These are phyloP conservation scores for Conchocele bisecta DNA, from an alignment of 2,888 invertebrate species.

Conservation along the genomic window DNA sequence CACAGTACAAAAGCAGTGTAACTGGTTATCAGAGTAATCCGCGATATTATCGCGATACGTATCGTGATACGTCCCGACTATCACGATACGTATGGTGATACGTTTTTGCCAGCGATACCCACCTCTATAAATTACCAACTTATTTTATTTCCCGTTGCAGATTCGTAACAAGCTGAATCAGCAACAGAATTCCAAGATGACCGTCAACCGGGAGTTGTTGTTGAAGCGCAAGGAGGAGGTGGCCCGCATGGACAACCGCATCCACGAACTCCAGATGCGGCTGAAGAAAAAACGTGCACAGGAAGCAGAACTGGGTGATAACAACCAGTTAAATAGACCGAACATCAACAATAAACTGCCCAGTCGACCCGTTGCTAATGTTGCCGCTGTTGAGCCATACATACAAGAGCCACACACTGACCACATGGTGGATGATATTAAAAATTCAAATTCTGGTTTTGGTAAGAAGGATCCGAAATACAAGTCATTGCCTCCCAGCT, in stretches of 20 bases:
- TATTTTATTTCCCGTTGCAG: conserved; percentile 85
- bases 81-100: no score
- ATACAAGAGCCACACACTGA: conserved; percentile 76
- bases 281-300: conserved; percentile 93
- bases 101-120: no score
- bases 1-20: no score
- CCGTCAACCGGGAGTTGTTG: conserved; percentile 93
- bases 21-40: no score
- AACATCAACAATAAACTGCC: conserved; percentile 54
- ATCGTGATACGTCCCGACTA: no score
- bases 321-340: conserved; percentile 45
- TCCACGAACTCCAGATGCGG: conserved; percentile 95
- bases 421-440: conserved; percentile 49
- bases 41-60: no score
- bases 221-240: conserved; percentile 95
- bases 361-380: conserved; percentile 65
- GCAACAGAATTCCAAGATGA: conserved; percentile 95
- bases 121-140: no score
- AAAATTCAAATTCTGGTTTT: conserved; percentile 83
- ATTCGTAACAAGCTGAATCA: conserved; percentile 98
- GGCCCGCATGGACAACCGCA: conserved; percentile 94
- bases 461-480: conserved; percentile 95
- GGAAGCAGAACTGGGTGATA: conserved; percentile 82
- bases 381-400: conserved; percentile 83
- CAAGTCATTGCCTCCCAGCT: conserved; percentile 95